These are phyloP conservation scores for Daktulosphaira vitifoliae DNA, from an alignment of 1,140 invertebrate genomes.

Conservation along the genomic window DNA sequence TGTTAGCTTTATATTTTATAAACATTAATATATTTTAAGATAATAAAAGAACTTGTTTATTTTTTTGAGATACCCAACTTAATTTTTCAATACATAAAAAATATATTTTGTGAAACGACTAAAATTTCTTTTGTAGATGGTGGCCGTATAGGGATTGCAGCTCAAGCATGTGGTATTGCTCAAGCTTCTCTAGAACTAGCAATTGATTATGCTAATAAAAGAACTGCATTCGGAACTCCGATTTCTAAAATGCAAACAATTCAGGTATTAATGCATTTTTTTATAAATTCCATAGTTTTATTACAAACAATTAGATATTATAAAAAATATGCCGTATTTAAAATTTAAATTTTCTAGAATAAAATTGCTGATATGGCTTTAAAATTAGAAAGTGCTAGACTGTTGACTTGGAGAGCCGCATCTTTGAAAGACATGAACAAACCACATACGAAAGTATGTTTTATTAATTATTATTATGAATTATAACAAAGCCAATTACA, in stretches of 20 bases:
- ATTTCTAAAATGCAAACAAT: conserved; percentile 82
- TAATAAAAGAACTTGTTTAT: too few species aligned
- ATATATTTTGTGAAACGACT: too few species aligned
- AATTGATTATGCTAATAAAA: conserved; percentile 83
- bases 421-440: conserved; percentile 75
- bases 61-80: too few species aligned
- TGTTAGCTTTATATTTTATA: too few species aligned
- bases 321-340: neutral
- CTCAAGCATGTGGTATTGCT: conserved; percentile 83
- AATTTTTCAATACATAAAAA: too few species aligned
- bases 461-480: neutral
- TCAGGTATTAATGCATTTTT: conserved; percentile 46
- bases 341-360: conserved; percentile 44
- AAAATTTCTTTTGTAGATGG: too few species aligned
- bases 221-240: conserved; percentile 76
- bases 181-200: conserved; percentile 87
- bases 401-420: conserved; percentile 88
- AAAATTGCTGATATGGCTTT: conserved; percentile 90
- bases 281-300: neutral
- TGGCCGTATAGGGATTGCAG: conserved; percentile 82
- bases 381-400: conserved; percentile 67
- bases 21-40: too few species aligned
- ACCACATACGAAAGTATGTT: conserved; percentile 70
- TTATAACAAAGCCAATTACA: too few species aligned
- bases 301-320: neutral